Evolutionary conservation across 2,888 invertebrate species (phyloP), one percentile per base, ranked within the genome.

Genomic region (Leistus spinibarbis): DNA sequence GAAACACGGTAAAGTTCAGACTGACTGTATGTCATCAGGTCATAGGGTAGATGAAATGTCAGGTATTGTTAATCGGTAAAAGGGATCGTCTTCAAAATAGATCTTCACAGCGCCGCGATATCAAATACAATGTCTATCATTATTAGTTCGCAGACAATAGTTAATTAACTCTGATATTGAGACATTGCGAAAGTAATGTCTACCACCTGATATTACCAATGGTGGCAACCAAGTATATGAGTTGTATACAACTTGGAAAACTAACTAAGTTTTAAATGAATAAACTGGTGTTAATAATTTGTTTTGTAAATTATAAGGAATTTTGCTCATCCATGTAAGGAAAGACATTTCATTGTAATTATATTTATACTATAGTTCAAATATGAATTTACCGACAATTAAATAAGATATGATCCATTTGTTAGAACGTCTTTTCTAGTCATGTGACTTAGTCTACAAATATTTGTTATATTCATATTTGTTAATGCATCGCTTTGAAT

Each of bases 61-160:
- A 64, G 68, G 68, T 68, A 17, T 53, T 54, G 54, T 68, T 68
- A 68, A 56, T 68, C 22, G 10, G 24, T 54, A 56, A 68, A 68
- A 54, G 56, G 68, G 56, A 10, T 53, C 66, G 27, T 66, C 66
- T 10, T 64, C 40, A 40, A 40, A 40, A 40, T 40, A 40, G 40
- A 2, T 40, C 40, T 40, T 40, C 13, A 40, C 13, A 40, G 40
- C 40, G 7, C 7, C 5, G 10, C 2, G 40, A 40, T 40, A 40
- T 10, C 3, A 40, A n/a, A n/a, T n/a, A n/a, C n/a, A n/a, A n/a
- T n/a, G n/a, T n/a, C n/a, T n/a, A n/a, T n/a, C n/a, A n/a, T n/a
- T n/a, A n/a, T n/a, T n/a, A n/a, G n/a, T n/a, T n/a, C n/a, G n/a
- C n/a, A n/a, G n/a, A n/a, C n/a, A n/a, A n/a, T n/a, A n/a, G n/a